Conservation (phyloP, 2,888 invertebrate species). For the Andrena praecox region DNA sequence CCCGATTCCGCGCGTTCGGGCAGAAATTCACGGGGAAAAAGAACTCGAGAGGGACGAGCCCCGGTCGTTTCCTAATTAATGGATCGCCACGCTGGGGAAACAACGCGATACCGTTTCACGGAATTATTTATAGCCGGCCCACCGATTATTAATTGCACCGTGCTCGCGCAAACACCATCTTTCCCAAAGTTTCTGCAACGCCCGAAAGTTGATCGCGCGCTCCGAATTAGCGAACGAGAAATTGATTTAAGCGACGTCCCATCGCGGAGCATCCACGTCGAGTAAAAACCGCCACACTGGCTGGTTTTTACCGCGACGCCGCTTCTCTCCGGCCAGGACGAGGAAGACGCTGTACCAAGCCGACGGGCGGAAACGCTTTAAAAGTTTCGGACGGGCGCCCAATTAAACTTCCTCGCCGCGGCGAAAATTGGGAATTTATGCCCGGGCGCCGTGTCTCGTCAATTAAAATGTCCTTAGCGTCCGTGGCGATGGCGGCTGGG, state of each 20-base stretch:
- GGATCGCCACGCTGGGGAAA: neutral
- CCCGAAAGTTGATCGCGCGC: neutral
- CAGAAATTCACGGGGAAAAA: neutral
- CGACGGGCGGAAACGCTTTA: conserved; percentile 72
- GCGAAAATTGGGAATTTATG: conserved; percentile 76
- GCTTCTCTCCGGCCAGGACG: conserved; percentile 10
- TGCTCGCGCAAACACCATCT: neutral
- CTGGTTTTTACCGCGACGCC: conserved; percentile 32
- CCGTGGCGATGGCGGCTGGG: neutral
- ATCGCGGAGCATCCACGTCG: neutral
- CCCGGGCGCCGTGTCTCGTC: conserved; percentile 51
- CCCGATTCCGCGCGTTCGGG: no score
- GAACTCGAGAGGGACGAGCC: neutral
- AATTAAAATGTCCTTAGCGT: conserved; percentile 61
- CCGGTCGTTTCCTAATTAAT: conserved; percentile 8
- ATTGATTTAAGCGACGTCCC: neutral
- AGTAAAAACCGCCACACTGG: conserved; percentile 15
- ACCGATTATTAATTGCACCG: neutral
- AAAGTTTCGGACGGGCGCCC: conserved; percentile 73
- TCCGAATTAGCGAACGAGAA: conserved; percentile 10
- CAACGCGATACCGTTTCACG: neutral
- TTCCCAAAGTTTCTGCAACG: neutral
- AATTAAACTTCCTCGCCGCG: conserved; percentile 77
- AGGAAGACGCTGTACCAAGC: conserved; percentile 61
- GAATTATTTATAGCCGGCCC: conserved; percentile 1